phyloP scores from a whole-genome alignment of 2,797 vertebrate genomes.

The Mastacembelus armatus region DNA sequence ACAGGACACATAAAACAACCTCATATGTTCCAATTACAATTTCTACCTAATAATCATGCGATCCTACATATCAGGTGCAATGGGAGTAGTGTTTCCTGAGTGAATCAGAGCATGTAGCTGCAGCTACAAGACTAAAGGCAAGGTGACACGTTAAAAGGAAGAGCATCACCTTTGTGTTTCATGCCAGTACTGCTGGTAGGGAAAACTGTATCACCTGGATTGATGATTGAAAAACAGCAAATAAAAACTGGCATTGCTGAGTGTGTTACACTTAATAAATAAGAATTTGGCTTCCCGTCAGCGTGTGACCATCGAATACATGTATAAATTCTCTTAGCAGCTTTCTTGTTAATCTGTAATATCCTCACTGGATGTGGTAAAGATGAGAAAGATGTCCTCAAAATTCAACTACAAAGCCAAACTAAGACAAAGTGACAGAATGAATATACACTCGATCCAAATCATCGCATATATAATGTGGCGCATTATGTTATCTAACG shows the following conservation, averaged over 20 bases:
- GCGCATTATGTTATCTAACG: background rate
- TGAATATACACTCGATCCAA: background rate
- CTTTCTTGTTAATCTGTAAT: slow-evolving; percentile 20
- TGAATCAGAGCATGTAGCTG: slow-evolving; percentile 23
- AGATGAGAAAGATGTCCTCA: background rate
- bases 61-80: slow-evolving; percentile 24
- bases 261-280: slow-evolving; percentile 14
- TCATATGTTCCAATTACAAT: slow-evolving; percentile 44
- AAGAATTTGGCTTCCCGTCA: slow-evolving; percentile 2
- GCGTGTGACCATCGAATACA: slow-evolving; percentile 23
- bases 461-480: no score
- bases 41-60: slow-evolving; percentile 20
- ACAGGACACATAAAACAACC: slow-evolving; percentile 43
- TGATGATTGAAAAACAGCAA: slow-evolving; percentile 32
- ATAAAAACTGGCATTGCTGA: slow-evolving; percentile 23
- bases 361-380: slow-evolving; percentile 15
- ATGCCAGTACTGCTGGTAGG: slow-evolving; percentile 9
- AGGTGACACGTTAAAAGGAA: slow-evolving; percentile 23
- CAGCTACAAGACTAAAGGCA: slow-evolving; percentile 28
- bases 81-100: slow-evolving; percentile 9
- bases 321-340: slow-evolving; percentile 5
- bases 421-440: background rate
- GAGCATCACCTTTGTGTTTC: slow-evolving; percentile 23
- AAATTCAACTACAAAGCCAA: slow-evolving; percentile 16
- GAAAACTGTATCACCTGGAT: slow-evolving; percentile 30